Evolutionary conservation across 2,113 vertebrate genomes (phyloP), one percentile per base, ranked within the genome.

Genomic region (Ctenomys sociabilis): DNA sequence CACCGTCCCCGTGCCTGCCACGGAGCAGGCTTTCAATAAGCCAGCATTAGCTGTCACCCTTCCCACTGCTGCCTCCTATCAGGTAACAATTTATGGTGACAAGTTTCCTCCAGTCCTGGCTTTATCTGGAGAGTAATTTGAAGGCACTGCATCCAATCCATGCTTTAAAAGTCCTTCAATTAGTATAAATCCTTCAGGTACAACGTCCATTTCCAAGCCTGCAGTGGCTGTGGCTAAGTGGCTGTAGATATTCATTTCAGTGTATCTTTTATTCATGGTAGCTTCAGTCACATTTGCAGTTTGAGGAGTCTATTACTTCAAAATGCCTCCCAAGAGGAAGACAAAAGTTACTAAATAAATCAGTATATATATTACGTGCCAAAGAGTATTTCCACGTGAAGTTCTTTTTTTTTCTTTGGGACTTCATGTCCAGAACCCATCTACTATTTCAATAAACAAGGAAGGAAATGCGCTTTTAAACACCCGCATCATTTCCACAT

Each of bases 231-330:
- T 85, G 81, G 64, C 81, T 97, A 96, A 97, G 95, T 96, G 95
- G 45, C 49, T 19, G 54, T 83, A 95, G 96, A 94, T 96, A 96
- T 52, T 97, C 96, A 97, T 97, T 95, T 88, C 64, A 40, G 57
- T 14, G 68, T 49, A 97, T 97, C 96, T 97, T 97, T 97, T 97
- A 97, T 97, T 97, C 96, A 97, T 95, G 94, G 66, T 84, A 59
- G 64, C 93, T 87, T 49, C 77, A 82, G 90, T 97, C 93, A 52
- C 96, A 96, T 91, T 96, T 94, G 87, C 68, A 83, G 49, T 95
- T 68, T 82, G 85, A 97, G 92, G 68, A 95, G 83, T 87, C 96
- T 96, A 96, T 97, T 96, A 95, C 81, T 93, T 94, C 80, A 72
- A 59, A 82, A 96, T 82, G 93, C 43, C 52, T 97, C 96, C 95